phyloP scores from a whole-genome alignment of 2,888 invertebrate species.

The Sthenelais limicola region DNA sequence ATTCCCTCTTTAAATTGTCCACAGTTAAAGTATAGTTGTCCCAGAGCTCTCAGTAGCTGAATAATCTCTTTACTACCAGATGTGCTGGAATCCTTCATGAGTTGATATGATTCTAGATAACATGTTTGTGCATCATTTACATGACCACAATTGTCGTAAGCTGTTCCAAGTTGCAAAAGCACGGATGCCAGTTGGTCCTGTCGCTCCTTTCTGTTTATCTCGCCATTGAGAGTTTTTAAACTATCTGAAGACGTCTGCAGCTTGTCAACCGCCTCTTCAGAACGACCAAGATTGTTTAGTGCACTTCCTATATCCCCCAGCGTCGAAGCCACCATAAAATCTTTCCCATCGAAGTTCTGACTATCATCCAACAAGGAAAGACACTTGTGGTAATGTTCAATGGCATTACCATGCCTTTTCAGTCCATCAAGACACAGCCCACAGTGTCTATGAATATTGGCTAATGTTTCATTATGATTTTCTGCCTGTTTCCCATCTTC shows the following conservation, averaged over 20 bases:
- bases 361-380: background rate
- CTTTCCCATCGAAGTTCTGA: background rate
- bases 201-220: too few species aligned
- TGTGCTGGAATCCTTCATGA: background rate
- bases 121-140: background rate
- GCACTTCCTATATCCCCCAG: slow-evolving; percentile 11
- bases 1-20: background rate
- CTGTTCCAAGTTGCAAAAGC: slow-evolving; percentile 7
- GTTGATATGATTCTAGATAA: background rate
- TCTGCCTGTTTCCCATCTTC: background rate
- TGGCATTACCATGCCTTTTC: background rate
- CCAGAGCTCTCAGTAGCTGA: slow-evolving; percentile 11
- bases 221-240: background rate
- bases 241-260: background rate
- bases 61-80: background rate
- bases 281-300: background rate
- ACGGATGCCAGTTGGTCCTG: background rate
- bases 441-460: background rate
- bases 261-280: slow-evolving; percentile 6
- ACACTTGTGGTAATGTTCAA: slow-evolving; percentile 8
- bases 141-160: slow-evolving; percentile 6
- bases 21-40: background rate
- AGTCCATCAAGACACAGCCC: slow-evolving; percentile 21
- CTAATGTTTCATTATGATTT: background rate
- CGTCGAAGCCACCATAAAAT: background rate